These are phyloP conservation scores for Actinostola sp. DNA, from an alignment of 92 coral and sea anemone species.

Conservation along the genomic window DNA sequence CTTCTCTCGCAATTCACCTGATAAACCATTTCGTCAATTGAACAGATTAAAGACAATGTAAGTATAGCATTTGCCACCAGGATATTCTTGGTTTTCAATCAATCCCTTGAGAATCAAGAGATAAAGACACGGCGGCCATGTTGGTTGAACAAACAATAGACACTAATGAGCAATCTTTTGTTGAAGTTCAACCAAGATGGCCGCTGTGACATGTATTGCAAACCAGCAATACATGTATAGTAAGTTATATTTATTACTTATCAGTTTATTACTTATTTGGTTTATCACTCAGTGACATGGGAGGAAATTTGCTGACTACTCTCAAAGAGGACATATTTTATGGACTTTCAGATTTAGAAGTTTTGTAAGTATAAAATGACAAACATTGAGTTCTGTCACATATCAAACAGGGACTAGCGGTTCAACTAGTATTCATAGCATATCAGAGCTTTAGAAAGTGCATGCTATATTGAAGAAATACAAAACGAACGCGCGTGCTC, in stretches of 20 bases:
- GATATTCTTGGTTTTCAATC: too few relatives aligned
- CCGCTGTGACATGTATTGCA: not conserved
- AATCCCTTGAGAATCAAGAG: too few relatives aligned
- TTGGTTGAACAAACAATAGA: too few relatives aligned
- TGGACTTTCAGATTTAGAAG: constrained; percentile 14
- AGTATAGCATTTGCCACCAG: too few relatives aligned
- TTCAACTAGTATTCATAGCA: not conserved
- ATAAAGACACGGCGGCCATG: too few relatives aligned
- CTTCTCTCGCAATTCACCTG: constrained; percentile 8
- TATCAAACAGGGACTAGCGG: not conserved
- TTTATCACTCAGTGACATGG: constrained; percentile 12
- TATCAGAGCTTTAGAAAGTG: too few relatives aligned
- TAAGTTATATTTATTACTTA: not conserved
- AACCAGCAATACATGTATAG: not conserved
- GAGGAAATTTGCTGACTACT: constrained; percentile 9
- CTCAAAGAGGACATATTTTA: constrained; percentile 7
- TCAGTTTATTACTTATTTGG: not conserved
- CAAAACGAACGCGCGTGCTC: too few relatives aligned
- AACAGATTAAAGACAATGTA: not conserved
- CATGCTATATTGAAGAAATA: too few relatives aligned
- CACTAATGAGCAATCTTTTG: too few relatives aligned
- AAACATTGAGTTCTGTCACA: not conserved
- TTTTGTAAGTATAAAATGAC: constrained; percentile 18
- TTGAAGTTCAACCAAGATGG: too few relatives aligned
- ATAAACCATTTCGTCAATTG: not conserved